phyloP scores from a whole-genome alignment of 1,140 invertebrate species.

The Saxidomus purpurata region DNA sequence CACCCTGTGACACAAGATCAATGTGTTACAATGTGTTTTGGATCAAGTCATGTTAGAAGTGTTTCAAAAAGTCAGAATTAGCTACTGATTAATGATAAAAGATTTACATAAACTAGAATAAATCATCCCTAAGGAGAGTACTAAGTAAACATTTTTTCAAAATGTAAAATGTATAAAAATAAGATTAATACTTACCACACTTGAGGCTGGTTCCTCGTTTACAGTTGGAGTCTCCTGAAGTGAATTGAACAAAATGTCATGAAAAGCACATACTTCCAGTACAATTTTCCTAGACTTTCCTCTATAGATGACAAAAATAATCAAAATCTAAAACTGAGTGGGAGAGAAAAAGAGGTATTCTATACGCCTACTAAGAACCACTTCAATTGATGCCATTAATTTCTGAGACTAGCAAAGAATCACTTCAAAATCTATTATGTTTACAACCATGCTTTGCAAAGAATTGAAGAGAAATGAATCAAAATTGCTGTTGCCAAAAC shows the following conservation, averaged over 20 bases:
- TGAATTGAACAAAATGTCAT: neutral
- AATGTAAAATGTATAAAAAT: neutral
- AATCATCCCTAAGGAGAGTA: too few relatives aligned
- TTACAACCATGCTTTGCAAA: neutral
- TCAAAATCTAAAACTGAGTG: neutral
- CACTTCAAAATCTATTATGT: slow-evolving; percentile 6
- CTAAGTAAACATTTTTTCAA: too few relatives aligned
- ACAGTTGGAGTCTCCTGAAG: slow-evolving; percentile 44
- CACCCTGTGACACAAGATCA: too few relatives aligned
- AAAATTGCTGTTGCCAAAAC: neutral
- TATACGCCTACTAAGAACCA: neutral
- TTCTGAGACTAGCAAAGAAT: neutral
- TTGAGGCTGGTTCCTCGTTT: slow-evolving; percentile 30
- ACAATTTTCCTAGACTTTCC: too few relatives aligned
- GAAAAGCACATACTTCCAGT: too few relatives aligned
- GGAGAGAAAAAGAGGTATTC: neutral
- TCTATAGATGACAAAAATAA: neutral
- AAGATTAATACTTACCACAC: slow-evolving; percentile 30
- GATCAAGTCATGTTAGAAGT: too few relatives aligned
- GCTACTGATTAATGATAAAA: too few relatives aligned
- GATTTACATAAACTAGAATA: too few relatives aligned
- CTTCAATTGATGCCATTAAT: neutral
- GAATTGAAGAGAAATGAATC: neutral
- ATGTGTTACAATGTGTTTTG: too few relatives aligned
- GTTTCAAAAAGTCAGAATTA: too few relatives aligned